These are phyloP conservation scores for Embiotoca jacksoni DNA, from an alignment of 2,113 vertebrate species.

Conservation along the genomic window DNA sequence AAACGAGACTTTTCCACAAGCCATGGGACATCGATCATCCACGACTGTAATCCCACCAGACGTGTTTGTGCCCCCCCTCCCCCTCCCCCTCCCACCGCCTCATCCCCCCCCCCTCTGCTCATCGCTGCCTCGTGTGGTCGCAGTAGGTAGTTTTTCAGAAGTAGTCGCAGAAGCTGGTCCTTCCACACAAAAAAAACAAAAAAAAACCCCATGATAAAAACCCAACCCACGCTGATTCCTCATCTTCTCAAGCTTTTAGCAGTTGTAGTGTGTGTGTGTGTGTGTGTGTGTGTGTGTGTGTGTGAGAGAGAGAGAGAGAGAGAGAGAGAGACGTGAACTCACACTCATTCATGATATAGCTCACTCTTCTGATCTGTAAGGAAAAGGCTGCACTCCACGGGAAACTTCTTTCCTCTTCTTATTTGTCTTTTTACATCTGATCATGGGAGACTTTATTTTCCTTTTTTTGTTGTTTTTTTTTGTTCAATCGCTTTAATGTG, in stretches of 20 bases:
- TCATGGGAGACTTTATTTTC: slow-evolving; percentile 58
- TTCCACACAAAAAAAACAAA: slow-evolving; percentile 58
- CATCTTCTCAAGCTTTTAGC: slow-evolving; percentile 85
- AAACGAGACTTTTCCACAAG: slow-evolving; percentile 91
- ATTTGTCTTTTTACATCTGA: slow-evolving; percentile 68
- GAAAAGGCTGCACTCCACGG: slow-evolving; percentile 89
- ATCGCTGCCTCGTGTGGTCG: slow-evolving; percentile 89
- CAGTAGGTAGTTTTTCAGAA: slow-evolving; percentile 82
- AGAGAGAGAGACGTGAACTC: background rate
- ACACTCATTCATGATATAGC: slow-evolving; percentile 72
- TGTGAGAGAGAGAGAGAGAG: too few species aligned
- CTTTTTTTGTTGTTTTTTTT: slow-evolving; percentile 50
- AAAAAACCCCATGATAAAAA: background rate
- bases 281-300: slow-evolving; percentile 36
- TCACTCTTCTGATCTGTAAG: slow-evolving; percentile 83
- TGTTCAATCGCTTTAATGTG: slow-evolving; percentile 69
- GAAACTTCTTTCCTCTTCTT: slow-evolving; percentile 80
- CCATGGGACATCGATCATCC: slow-evolving; percentile 91
- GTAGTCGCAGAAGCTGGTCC: slow-evolving; percentile 87
- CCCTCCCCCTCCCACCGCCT: too few species aligned
- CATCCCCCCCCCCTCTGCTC: slow-evolving; percentile 84
- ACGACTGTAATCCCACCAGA: slow-evolving; percentile 92
- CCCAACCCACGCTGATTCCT: slow-evolving; percentile 24
- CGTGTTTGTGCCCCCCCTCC: slow-evolving; percentile 77
- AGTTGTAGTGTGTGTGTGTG: slow-evolving; percentile 76